Conservation (phyloP, 1,140 invertebrate genomes). For the Scaptodrosophila lebanonensis region DNA sequence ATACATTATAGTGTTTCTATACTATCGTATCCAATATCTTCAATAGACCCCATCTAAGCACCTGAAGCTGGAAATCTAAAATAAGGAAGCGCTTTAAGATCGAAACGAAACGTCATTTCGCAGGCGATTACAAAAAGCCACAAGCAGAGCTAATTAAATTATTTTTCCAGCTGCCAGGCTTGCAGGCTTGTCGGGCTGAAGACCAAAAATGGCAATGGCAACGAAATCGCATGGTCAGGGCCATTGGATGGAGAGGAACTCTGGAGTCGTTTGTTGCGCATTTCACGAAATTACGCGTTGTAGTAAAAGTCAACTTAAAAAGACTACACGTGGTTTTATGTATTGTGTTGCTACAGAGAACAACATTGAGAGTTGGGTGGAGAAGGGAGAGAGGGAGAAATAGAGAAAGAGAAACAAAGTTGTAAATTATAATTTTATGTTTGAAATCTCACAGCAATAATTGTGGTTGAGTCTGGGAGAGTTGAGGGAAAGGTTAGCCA, state of each 20-base stretch:
- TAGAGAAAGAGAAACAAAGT: constrained; percentile 45
- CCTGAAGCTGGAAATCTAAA: constrained; percentile 29
- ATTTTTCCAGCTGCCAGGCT: constrained; percentile 28
- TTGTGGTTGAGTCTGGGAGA: constrained; percentile 3
- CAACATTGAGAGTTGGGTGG: not conserved
- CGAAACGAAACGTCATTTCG: constrained; percentile 41
- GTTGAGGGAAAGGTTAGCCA: constrained; percentile 25
- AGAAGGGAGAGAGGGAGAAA: constrained; percentile 7
- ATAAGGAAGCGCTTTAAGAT: constrained; percentile 36
- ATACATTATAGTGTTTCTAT: too few relatives aligned
- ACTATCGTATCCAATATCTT: too few relatives aligned
- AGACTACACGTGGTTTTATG: constrained; percentile 71
- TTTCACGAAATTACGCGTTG: constrained; percentile 59
- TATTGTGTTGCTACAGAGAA: constrained; percentile 32
- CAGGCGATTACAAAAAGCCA: constrained; percentile 46
- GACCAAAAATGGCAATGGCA: too few relatives aligned
- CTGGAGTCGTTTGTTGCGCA: constrained; percentile 40
- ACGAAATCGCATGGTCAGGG: too few relatives aligned
- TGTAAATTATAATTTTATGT: constrained; percentile 74
- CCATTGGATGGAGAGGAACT: constrained; percentile 20
- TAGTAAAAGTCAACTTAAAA: constrained; percentile 69
- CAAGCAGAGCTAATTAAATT: constrained; percentile 69
- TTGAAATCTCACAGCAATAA: constrained; percentile 65
- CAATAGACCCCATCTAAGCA: too few relatives aligned
- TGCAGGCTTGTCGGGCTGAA: not conserved